A percentile compares a stretch with the other conserved stretches of the same genome.
phyloP scores from a whole-genome alignment of 1,140 invertebrate species.

The Apis florea region DNA sequence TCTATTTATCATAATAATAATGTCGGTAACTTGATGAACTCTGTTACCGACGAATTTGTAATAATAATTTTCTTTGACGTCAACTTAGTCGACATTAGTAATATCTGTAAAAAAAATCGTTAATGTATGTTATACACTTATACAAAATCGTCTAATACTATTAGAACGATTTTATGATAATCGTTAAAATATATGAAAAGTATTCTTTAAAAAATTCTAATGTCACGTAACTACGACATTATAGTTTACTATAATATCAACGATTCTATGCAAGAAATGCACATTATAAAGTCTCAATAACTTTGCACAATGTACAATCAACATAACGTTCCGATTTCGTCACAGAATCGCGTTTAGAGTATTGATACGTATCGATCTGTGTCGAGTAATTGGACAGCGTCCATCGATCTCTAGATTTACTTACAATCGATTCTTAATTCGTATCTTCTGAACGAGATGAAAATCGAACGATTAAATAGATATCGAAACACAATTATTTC shows the following conservation, averaged over 20 bases:
- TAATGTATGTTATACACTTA: no score
- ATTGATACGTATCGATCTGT: slow-evolving; percentile 40
- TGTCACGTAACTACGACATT: background rate
- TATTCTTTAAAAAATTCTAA: slow-evolving; percentile 1
- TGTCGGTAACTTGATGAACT: background rate
- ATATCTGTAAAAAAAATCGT: no score
- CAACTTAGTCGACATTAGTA: background rate
- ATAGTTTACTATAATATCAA: background rate
- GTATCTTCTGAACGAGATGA: background rate
- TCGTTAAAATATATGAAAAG: background rate
- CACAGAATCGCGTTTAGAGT: slow-evolving; percentile 33
- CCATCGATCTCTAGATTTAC: slow-evolving; percentile 40
- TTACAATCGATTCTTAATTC: slow-evolving; percentile 23
- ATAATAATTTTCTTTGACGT: background rate
- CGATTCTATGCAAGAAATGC: background rate
- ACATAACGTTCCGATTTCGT: slow-evolving; percentile 40
- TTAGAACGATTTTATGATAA: background rate
- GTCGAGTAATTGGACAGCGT: slow-evolving; percentile 41
- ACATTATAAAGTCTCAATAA: slow-evolving; percentile 29
- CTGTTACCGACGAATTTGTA: background rate
- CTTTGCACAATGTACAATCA: slow-evolving; percentile 40
- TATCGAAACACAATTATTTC: background rate
- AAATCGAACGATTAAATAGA: background rate
- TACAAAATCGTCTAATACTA: background rate
- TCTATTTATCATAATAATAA: background rate